A percentile compares a stretch with the other conserved stretches of the same genome.
Evolutionary conservation across 2,113 vertebrate genomes (phyloP).

Genomic region (Laticauda colubrina): DNA sequence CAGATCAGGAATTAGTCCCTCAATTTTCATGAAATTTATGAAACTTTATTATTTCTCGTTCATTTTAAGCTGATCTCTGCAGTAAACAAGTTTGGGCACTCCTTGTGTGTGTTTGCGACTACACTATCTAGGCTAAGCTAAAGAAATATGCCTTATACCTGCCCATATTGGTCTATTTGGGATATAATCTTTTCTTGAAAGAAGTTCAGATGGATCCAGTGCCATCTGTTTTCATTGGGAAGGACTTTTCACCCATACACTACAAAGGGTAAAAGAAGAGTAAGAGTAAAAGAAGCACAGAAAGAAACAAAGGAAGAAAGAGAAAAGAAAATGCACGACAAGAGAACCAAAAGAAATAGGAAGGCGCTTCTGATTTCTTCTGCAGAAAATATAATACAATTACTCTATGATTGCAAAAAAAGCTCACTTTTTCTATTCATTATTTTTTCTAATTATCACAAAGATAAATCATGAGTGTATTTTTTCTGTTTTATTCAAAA

Average conservation of each 20-base stretch:
- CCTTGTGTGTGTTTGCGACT: neutral
- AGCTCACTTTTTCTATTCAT: neutral
- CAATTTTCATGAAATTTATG: neutral
- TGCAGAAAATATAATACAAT: neutral
- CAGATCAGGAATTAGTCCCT: neutral
- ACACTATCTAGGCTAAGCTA: neutral
- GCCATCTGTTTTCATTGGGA: neutral
- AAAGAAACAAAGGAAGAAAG: neutral
- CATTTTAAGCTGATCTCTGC: neutral
- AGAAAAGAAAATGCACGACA: neutral
- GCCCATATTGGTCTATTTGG: neutral
- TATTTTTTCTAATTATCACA: neutral
- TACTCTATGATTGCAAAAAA: neutral
- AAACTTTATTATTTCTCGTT: neutral
- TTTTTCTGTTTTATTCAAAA: neutral
- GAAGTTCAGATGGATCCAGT: neutral
- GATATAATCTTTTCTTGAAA: neutral
- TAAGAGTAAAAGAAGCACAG: too few species aligned
- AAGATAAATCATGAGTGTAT: neutral
- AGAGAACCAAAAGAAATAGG: neutral
- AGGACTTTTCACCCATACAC: neutral
- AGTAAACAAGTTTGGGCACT: neutral
- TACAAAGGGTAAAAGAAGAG: too few species aligned
- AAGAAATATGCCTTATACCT: neutral
- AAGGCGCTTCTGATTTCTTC: neutral